Base-by-base conservation (phyloP, 1,140 invertebrate genomes). In the Sycobia sp. region DNA sequence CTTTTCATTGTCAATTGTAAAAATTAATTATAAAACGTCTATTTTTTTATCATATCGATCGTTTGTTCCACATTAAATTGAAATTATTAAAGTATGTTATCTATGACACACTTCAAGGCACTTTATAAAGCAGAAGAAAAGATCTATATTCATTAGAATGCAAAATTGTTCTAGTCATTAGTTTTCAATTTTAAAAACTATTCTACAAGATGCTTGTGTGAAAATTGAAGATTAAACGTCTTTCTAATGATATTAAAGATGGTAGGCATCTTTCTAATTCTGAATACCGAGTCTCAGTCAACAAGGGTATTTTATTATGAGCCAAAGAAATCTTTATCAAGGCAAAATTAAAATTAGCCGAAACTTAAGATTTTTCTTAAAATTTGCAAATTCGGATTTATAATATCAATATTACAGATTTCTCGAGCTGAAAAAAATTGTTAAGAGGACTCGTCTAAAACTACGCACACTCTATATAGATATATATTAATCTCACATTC, bases 151-250 rank as follows among this genome's bases (percentile, higher is more conserved):
- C 5, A 54, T 27, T 43, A 44, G 4, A 50, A 47, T 62, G 20
- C 44, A 41, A 41, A 29, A 56, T 29, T 55, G 11, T 32, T 32
- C 29, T 32, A 32, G 11, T 32, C n/a, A n/a, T n/a, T n/a, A n/a
- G 29, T 32, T 7, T 29, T 29, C 41, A 62, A 50, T 32, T 56
- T 54, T 47, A 43, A 63, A 49, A 53, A 58, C 62, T 65, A 65
- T 29, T 65, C 55, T 53, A 53, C 62, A 59, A 46, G 62, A 65
- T 65, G 62, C 62, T 58, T 50, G 22, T 36, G 36, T 38, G 50
- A 29, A 49, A 41, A 51, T 34, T 36, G 4, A 55, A 44, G 14
- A 62, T 18, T 58, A 49, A 41, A 55, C 32, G 10, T 63, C 10
- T 38, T 7, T 57, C 20, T 57, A 41, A 36, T 34, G 16, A 41